Base-by-base conservation (phyloP, 2,797 vertebrate species). In the Dermochelys coriacea region DNA sequence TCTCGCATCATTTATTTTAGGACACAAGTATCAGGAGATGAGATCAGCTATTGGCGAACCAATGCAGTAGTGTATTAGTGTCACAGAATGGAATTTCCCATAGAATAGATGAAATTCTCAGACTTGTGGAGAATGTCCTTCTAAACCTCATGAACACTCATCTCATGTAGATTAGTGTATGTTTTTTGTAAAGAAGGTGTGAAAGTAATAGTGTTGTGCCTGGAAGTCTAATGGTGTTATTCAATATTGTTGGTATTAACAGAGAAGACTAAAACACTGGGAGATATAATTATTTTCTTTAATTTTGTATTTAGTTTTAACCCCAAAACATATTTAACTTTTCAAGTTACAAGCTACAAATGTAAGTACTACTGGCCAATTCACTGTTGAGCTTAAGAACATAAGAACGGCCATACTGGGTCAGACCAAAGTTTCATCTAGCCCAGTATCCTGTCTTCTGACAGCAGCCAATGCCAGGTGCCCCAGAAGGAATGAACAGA, bases 201-300 rank as follows among this genome's bases (percentile, higher is more conserved):
- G 84, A 93, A 95, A 95, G 61, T 87, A 93, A 84, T 68, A 91
- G 27, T 15, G 15, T 55, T 90, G 14, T 64, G 74, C 37, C 5
- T 82, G 18, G 83, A 93, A 93, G 91, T 83, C 23, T 50, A 94
- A 91, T 52, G 27, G 29, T 18, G 93, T 89, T 95, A 93, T 85
- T 74, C 8, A 94, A 93, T 11, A 91, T 51, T 89, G 45, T 19
- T 74, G 31, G 50, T 88, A 97, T 84, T 5, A 86, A 92, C 80
- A 94, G 8, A 95, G 37, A 80, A 50, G 49, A 50, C 9, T 27
- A n/a, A 16, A 80, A 80, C 6, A 51, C 27, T 51, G 31, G 18
- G 31, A 19, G 12, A 52, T 54, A 80, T 80, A 47, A 21, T 37
- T 25, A 37, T 34, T 80, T 80, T 19, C 41, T 51, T 34, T 80